Percentiles rank a stretch among this genome's conserved stretches.
phyloP scores from a whole-genome alignment of 1,140 invertebrate species.

The Drosophila pallidifrons region DNA sequence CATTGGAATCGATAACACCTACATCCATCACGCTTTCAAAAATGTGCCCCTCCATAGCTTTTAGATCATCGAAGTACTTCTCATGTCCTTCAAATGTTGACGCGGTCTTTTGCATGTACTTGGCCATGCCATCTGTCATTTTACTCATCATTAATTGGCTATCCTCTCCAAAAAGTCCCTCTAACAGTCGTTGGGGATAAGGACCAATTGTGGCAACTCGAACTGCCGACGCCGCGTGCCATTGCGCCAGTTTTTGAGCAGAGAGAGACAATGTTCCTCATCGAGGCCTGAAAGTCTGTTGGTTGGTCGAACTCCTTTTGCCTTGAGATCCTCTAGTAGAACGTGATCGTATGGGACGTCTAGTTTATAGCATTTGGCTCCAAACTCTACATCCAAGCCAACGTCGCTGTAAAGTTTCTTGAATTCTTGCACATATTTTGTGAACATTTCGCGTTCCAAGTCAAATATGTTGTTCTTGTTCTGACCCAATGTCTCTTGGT shows the following conservation, averaged over 20 bases:
- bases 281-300: slow-evolving; percentile 86
- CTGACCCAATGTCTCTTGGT: slow-evolving; percentile 30
- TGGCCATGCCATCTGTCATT: slow-evolving; percentile 22
- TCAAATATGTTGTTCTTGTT: slow-evolving; percentile 53
- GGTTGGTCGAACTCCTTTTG: slow-evolving; percentile 78
- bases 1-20: slow-evolving; percentile 73
- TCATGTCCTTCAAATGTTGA: slow-evolving; percentile 48
- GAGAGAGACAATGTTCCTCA: slow-evolving; percentile 84
- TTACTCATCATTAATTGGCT: slow-evolving; percentile 1
- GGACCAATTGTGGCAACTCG: slow-evolving; percentile 85
- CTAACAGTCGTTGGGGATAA: slow-evolving; percentile 26
- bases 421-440: slow-evolving; percentile 63
- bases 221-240: slow-evolving; percentile 85
- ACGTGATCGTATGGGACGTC: slow-evolving; percentile 62
- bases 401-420: slow-evolving; percentile 72
- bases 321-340: slow-evolving; percentile 86
- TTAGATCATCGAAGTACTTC: slow-evolving; percentile 51
- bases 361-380: slow-evolving; percentile 61
- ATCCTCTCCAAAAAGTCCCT: slow-evolving; percentile 47
- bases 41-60: slow-evolving; percentile 15
- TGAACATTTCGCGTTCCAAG: slow-evolving; percentile 63
- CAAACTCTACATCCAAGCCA: slow-evolving; percentile 65
- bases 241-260: slow-evolving; percentile 86
- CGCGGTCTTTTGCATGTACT: slow-evolving; percentile 18
- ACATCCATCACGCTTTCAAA: slow-evolving; percentile 38